phyloP scores from a whole-genome alignment of 30 jellyfish, hydroid and myxozoan genomes.

The Aurelia aurita complex sp. Pacific region DNA sequence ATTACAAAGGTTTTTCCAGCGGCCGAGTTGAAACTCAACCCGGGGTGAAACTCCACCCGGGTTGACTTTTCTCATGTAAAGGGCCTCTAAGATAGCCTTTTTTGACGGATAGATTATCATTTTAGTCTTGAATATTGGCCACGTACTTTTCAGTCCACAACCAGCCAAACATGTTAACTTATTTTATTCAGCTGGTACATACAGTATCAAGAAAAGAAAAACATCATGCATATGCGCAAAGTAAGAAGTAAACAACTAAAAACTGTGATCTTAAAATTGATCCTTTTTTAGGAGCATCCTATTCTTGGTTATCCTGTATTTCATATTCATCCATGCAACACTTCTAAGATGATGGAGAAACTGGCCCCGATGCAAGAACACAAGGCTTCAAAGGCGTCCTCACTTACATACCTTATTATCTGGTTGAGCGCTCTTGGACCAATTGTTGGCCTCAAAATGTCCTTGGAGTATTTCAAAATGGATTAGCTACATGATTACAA shows the following conservation, averaged over 20 bases:
- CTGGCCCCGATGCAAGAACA: neutral
- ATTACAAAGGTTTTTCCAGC: too few relatives aligned
- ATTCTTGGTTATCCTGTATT: constrained; percentile 63
- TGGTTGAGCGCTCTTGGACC: constrained; percentile 97
- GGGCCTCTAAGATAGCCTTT: too few relatives aligned
- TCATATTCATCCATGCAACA: constrained; percentile 80
- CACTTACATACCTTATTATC: constrained; percentile 36
- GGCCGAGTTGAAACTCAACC: too few relatives aligned
- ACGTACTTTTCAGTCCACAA: too few relatives aligned
- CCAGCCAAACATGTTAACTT: too few relatives aligned
- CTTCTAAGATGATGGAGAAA: constrained; percentile 66
- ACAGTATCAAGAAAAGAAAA: too few relatives aligned
- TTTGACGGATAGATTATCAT: too few relatives aligned
- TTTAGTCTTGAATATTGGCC: too few relatives aligned
- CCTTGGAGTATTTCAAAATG: constrained; percentile 32
- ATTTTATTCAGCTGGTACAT: too few relatives aligned
- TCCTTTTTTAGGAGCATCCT: constrained; percentile 74
- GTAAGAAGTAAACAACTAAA: neutral
- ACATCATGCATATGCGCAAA: too few relatives aligned
- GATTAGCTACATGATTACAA: neutral
- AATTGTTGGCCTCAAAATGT: constrained; percentile 60
- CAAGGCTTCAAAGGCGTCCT: neutral
- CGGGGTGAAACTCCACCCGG: too few relatives aligned
- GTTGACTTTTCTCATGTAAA: too few relatives aligned
- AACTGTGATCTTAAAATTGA: neutral